Evolutionary conservation across 2,888 invertebrate species (phyloP).

Genomic region (Halocaridina rubra): DNA sequence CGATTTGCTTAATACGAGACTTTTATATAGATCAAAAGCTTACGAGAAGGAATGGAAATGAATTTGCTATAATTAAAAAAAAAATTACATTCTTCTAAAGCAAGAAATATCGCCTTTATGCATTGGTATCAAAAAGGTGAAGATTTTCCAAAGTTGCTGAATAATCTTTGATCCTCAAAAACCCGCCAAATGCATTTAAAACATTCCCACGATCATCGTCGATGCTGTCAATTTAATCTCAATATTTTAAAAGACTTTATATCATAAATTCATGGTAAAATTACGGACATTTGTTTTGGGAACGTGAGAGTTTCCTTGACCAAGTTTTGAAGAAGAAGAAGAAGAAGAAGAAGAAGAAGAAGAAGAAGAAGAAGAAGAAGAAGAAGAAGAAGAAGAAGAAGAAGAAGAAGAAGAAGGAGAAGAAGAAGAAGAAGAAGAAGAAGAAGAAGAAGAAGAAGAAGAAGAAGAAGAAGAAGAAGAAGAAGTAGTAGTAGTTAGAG

Average conservation of each 20-base stretch:
- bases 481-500: not conserved
- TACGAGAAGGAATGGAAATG: not conserved
- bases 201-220: constrained; percentile 3
- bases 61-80: not conserved
- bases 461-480: not conserved
- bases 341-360: not conserved
- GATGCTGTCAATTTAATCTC: not conserved
- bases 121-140: no score
- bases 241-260: not conserved
- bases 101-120: no score
- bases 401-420: not conserved
- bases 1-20: not conserved
- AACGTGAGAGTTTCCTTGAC: not conserved
- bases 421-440: not conserved
- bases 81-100: not conserved
- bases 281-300: not conserved
- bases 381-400: no score
- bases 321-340: not conserved
- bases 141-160: no score
- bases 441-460: not conserved
- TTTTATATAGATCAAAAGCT: not conserved
- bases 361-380: not conserved
- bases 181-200: not conserved
- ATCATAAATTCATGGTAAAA: not conserved
- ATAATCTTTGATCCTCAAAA: no score